Conservation (phyloP, 2,888 invertebrate genomes). For the Scrobipalpa costella region DNA sequence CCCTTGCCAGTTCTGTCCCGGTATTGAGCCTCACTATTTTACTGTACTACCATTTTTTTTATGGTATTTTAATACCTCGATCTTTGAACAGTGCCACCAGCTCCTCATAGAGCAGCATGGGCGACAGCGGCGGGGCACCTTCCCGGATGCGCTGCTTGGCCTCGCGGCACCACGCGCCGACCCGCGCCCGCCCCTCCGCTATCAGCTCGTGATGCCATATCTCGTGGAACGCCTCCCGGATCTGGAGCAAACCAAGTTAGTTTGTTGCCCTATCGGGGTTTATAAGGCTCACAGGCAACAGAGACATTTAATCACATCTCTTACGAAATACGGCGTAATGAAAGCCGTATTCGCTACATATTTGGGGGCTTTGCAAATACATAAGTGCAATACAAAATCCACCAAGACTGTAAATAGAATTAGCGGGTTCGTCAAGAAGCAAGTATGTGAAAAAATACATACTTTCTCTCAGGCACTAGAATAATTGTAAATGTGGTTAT, state of each 20-base stretch:
- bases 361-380: too few species aligned
- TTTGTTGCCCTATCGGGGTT: not conserved
- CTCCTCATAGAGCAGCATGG: conserved; percentile 65
- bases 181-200: conserved; percentile 57
- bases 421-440: too few species aligned
- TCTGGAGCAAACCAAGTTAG: conserved; percentile 38
- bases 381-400: too few species aligned
- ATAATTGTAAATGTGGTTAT: too few species aligned
- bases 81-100: conserved; percentile 66
- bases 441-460: too few species aligned
- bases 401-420: too few species aligned
- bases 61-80: conserved; percentile 37
- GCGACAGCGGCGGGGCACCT: conserved; percentile 68
- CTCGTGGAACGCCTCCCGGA: conserved; percentile 57
- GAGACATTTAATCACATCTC: too few species aligned
- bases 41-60: too few species aligned
- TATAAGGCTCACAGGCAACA: not conserved
- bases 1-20: too few species aligned
- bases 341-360: too few species aligned
- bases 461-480: too few species aligned
- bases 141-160: conserved; percentile 60
- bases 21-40: not conserved
- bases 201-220: conserved; percentile 72
- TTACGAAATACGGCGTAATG: too few species aligned
- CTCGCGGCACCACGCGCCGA: conserved; percentile 59